phyloP scores from a whole-genome alignment of 2,888 invertebrate genomes.

The Thymelicus sylvestris region DNA sequence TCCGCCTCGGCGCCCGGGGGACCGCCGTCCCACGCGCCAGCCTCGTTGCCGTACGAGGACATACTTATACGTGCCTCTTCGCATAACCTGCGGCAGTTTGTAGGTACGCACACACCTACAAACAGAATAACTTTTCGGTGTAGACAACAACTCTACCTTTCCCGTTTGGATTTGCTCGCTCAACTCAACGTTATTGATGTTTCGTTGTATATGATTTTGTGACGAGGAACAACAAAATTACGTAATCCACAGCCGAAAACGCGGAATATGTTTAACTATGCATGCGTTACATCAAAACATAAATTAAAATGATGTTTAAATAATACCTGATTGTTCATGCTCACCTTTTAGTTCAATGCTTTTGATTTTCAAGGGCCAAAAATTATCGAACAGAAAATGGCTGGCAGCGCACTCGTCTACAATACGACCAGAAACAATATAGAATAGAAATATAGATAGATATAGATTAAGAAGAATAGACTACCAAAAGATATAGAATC shows the following conservation, averaged over 20 bases:
- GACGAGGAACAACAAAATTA: slow-evolving; percentile 78
- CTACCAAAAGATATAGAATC: background rate
- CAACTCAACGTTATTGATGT: slow-evolving; percentile 63
- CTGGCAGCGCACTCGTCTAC: slow-evolving; percentile 77
- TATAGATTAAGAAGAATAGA: background rate
- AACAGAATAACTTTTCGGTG: slow-evolving; percentile 89
- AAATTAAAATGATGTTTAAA: slow-evolving; percentile 49
- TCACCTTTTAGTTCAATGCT: slow-evolving; percentile 67
- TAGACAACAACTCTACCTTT: slow-evolving; percentile 80
- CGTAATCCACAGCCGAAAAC: slow-evolving; percentile 72
- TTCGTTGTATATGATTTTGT: slow-evolving; percentile 68
- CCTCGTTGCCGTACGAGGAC: slow-evolving; percentile 75
- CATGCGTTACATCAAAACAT: slow-evolving; percentile 61
- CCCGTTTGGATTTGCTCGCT: slow-evolving; percentile 67
- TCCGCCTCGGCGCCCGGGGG: slow-evolving; percentile 83
- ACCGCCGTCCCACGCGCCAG: slow-evolving; percentile 80
- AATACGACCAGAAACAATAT: slow-evolving; percentile 61
- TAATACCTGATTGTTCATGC: slow-evolving; percentile 68
- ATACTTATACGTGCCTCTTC: slow-evolving; percentile 75
- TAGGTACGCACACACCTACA: slow-evolving; percentile 87
- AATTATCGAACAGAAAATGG: slow-evolving; percentile 74
- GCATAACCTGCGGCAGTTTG: slow-evolving; percentile 85
- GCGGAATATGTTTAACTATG: slow-evolving; percentile 54
- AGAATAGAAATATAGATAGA: slow-evolving; percentile 3
- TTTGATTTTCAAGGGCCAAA: slow-evolving; percentile 53